Conservation (phyloP, 2,797 vertebrate species). For the Heterohyrax brucei region DNA sequence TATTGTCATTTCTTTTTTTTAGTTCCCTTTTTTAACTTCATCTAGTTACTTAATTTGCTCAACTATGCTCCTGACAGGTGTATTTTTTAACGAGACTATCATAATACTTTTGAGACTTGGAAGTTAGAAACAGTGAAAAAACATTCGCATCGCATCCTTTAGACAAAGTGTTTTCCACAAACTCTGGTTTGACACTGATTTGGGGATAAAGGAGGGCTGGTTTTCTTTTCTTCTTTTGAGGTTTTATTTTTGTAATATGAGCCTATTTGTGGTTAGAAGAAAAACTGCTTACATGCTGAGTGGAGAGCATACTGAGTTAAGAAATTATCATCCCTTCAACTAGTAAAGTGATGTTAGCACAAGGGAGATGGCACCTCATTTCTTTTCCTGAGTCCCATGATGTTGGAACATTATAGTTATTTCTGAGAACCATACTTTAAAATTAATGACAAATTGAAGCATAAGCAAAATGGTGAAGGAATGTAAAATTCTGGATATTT, state of each 20-base stretch:
- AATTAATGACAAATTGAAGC: conserved; percentile 71
- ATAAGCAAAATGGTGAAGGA: conserved; percentile 47
- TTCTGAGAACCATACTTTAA: conserved; percentile 21
- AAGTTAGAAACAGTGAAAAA: conserved; percentile 58
- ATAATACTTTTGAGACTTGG: conserved; percentile 58
- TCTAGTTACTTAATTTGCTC: conserved; percentile 51
- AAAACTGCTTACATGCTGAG: conserved; percentile 48
- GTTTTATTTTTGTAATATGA: conserved; percentile 66
- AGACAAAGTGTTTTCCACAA: conserved; percentile 29
- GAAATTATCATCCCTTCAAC: conserved; percentile 30
- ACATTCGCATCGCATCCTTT: conserved; percentile 33
- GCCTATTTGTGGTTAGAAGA: conserved; percentile 46
- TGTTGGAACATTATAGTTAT: background rate
- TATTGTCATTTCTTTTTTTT: conserved; percentile 20
- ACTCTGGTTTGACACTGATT: conserved; percentile 49
- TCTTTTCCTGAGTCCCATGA: conserved; percentile 22
- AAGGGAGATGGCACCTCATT: background rate
- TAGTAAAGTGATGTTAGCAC: conserved; percentile 11
- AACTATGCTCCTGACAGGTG: conserved; percentile 2
- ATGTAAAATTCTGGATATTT: conserved; percentile 48
- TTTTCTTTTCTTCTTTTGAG: conserved; percentile 19
- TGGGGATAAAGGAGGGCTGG: conserved; percentile 1
- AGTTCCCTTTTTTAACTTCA: background rate
- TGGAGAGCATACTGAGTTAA: background rate
- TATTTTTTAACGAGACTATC: conserved; percentile 30